Base-by-base conservation (phyloP, 2,113 vertebrate species). In the Oophaga pumilio region DNA sequence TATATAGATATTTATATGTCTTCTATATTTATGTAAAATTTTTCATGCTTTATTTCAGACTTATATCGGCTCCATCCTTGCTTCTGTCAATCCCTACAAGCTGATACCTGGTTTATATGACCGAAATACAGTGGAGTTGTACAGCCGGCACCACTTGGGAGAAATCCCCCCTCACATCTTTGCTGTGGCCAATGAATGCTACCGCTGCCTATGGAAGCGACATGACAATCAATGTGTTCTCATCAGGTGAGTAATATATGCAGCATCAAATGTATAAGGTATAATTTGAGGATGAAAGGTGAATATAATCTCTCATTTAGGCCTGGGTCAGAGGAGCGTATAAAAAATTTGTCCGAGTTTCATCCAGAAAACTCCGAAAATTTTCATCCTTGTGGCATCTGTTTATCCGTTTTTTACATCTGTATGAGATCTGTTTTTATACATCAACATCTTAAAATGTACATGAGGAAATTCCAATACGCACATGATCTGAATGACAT, bases 41-140 rank as follows among this genome's bases (percentile, higher is more conserved):
- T 43, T 89, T 79, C 89, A 76, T 56, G 22, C 84, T 84, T 89
- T 18, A 77, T 89, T 92, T 0, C 94, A 99, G 97, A 99, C 98
- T 0, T 99, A 97, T 93, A 98, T 99, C 1, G 98, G 98, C 69
- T 99, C 98, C 22, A 99, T 99, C 88, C 94, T 99, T 53, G 96
- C 96, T 14, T 97, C 98, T 0, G 97, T 99, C 88, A 99, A 99
- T 91, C 98, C 98, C 0, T 99, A 99, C 94, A 96, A 96, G 94
- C 89, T 91, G 53, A 95, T 99, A 24, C 84, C 95, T 0, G 97
- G 95, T 11, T 93, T 99, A 76, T 99, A 99, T 1, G 96, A 97
- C 62, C 22, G 18, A 0, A 8, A 91, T 0, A 83, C 94, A 0
- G 18, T 99, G 93, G 96, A 98, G 84, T 90, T 8, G 0, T 99